These are phyloP conservation scores for Lacerta viridis DNA, from an alignment of 2,797 vertebrate genomes.

Conservation along the genomic window DNA sequence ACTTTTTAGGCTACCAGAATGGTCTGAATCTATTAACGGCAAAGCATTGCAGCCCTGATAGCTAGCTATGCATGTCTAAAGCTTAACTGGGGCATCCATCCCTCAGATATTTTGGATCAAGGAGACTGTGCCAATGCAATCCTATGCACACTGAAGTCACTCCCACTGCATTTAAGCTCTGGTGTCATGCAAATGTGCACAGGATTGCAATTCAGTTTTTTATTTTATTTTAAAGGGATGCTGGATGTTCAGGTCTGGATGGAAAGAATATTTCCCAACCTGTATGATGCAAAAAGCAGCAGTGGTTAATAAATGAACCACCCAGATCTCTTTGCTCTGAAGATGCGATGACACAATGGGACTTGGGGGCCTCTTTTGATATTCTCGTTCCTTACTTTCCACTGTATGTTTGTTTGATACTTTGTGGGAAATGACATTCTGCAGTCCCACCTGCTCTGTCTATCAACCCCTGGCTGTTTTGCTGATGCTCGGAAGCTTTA, in stretches of 20 bases:
- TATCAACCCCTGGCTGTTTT: neutral
- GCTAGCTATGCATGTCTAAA: neutral
- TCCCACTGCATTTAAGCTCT: neutral
- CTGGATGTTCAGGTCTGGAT: neutral
- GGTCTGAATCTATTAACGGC: neutral
- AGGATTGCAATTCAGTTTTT: neutral
- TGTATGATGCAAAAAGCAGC: neutral
- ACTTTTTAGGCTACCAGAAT: neutral
- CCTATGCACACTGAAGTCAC: neutral
- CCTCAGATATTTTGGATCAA: neutral
- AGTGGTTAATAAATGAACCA: neutral
- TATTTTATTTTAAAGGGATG: neutral
- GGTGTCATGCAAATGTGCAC: neutral
- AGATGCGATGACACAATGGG: neutral
- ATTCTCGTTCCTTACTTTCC: neutral
- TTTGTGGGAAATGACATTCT: neutral
- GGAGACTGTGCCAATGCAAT: neutral
- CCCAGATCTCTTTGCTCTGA: neutral
- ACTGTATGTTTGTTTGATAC: neutral
- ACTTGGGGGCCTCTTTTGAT: neutral
- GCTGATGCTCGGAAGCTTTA: neutral
- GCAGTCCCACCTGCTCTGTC: neutral
- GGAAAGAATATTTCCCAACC: neutral
- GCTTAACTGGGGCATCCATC: neutral
- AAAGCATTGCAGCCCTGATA: neutral